Evolutionary conservation across 2,113 vertebrate genomes (phyloP), one percentile per base, ranked within the genome.

Genomic region (Scortum barcoo): DNA sequence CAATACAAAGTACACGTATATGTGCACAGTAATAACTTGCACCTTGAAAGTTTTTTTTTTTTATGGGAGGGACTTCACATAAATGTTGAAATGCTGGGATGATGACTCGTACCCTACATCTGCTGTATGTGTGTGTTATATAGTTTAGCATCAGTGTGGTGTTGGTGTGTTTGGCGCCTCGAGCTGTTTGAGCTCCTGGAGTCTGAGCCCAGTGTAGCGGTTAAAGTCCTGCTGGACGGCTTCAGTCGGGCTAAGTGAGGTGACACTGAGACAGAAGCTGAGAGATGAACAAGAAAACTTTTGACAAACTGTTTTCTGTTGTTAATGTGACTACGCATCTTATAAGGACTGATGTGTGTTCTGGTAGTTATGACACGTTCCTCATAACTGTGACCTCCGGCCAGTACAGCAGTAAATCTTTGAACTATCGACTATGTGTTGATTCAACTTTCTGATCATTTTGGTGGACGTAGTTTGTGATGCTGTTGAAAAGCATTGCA

Each of bases 171-270:
- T 80, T 81, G 44, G 75, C n/a, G 81, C 91, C 74, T 76, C 22
- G 7, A 85, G 92, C 87, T 89, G 84, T 90, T 93, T 85, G 80
- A 85, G 79, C 90, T 92, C 80, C 89, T 92, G 91, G 79, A 89
- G 91, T 92, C 69, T 56, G 67, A 88, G 84, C 76, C 87, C 80
- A 90, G 40, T 88, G 89, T 93, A 90, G 90, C 89, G 84, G 91
- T 89, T 92, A 93, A 93, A 93, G 82, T 91, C 91, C 92, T 92
- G 89, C 92, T 92, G 92, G 87, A 93, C 74, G 2, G 77, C 77
- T 68, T 69, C 78, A 30, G 71, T 74, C 40, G 7, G 71, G 77
- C 87, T 78, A 79, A 75, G 82, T 69, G 80, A 84, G 69, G 65
- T 79, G 53, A 70, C 81, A 48, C 71, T 36, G 74, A 82, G 67